Evolutionary conservation across 2,888 invertebrate species (phyloP).

Genomic region (Chalcosyrphus nemorum): DNA sequence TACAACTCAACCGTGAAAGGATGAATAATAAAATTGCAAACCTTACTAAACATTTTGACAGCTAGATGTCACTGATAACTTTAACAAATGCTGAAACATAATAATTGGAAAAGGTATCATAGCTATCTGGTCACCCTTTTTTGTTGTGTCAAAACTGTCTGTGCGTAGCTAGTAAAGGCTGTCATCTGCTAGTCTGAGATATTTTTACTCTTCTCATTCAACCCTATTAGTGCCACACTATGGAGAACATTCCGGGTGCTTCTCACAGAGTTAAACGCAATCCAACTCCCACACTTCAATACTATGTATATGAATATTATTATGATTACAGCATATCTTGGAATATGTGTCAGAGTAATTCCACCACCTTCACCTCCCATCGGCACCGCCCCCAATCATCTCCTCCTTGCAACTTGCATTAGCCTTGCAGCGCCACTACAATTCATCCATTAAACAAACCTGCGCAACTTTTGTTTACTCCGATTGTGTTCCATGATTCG

Average conservation of each 20-base stretch:
- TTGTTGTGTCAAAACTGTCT: no score
- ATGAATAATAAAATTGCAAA: no score
- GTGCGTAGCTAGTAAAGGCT: no score
- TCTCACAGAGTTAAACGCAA: neutral
- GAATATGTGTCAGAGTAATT: slow-evolving; percentile 60
- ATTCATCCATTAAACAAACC: slow-evolving; percentile 43
- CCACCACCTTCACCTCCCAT: slow-evolving; percentile 4
- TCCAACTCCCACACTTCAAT: neutral
- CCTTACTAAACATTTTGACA: no score
- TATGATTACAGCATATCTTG: slow-evolving; percentile 57
- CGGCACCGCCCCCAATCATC: neutral
- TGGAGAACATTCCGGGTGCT: neutral
- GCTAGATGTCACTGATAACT: no score
- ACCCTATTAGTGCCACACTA: no score
- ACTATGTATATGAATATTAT: slow-evolving; percentile 10
- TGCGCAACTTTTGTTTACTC: slow-evolving; percentile 64
- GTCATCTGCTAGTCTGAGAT: no score
- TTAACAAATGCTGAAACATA: no score
- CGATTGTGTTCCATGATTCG: slow-evolving; percentile 59
- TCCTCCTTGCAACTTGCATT: slow-evolving; percentile 28
- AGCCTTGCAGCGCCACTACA: slow-evolving; percentile 54
- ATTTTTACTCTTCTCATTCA: neutral
- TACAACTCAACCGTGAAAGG: no score
- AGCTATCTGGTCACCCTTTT: no score
- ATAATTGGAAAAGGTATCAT: no score